These are phyloP conservation scores for Erebia ligea DNA, from an alignment of 2,888 invertebrate species.

Conservation along the genomic window DNA sequence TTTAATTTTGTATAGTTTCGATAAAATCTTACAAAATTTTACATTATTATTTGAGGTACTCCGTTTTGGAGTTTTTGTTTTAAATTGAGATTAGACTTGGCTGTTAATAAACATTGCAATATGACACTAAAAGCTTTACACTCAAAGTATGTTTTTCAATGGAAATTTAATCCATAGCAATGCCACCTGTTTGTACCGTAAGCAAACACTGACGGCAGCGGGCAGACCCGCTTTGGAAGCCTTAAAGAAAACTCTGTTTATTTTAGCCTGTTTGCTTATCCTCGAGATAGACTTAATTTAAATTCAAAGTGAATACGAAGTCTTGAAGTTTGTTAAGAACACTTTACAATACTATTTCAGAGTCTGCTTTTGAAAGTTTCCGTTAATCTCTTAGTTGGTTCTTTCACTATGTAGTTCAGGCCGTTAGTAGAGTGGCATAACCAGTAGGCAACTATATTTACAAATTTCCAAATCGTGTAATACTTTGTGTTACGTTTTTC, in stretches of 20 bases:
- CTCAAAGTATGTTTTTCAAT: neutral
- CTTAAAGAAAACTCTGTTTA: conserved; percentile 33
- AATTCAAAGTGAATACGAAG: conserved; percentile 32
- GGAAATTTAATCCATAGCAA: neutral
- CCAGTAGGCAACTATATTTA: neutral
- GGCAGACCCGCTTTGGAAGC: conserved; percentile 19
- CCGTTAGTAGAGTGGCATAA: neutral
- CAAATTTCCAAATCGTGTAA: neutral
- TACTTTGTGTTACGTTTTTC: too few relatives aligned
- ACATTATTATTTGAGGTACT: neutral
- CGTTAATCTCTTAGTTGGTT: conserved; percentile 9
- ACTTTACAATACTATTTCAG: conserved; percentile 8
- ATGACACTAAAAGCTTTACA: neutral
- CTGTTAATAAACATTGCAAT: neutral
- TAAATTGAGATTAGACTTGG: neutral
- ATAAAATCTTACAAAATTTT: too few relatives aligned
- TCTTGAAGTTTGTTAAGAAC: conserved; percentile 11
- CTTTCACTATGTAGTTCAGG: neutral
- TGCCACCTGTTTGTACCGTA: neutral
- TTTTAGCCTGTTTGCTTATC: conserved; percentile 33
- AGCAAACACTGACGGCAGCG: conserved; percentile 23
- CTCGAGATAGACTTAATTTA: conserved; percentile 35
- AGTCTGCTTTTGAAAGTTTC: conserved; percentile 14
- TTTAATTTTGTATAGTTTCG: too few relatives aligned
- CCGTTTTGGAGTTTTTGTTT: neutral